These are phyloP conservation scores for Upupa epops DNA, from an alignment of 2,113 vertebrate species.

Conservation along the genomic window DNA sequence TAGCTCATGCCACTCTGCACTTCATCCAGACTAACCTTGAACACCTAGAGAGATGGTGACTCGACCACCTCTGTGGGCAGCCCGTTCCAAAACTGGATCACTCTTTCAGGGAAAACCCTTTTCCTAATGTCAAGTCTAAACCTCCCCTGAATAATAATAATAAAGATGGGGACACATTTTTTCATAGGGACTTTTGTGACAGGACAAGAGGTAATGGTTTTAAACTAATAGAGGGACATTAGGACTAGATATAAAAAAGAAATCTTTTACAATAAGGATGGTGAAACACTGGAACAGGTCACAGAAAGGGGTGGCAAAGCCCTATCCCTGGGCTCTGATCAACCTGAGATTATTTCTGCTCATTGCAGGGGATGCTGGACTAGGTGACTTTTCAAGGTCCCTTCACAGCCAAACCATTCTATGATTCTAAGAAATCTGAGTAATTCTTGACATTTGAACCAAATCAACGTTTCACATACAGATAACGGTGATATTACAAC, in stretches of 20 bases:
- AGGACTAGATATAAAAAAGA: background rate
- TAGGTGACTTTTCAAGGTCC: background rate
- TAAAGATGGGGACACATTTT: background rate
- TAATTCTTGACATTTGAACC: background rate
- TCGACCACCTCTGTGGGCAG: no score
- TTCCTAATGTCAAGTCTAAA: no score
- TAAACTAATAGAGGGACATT: background rate
- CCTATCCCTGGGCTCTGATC: background rate
- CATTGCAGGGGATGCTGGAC: background rate
- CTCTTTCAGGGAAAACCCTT: no score
- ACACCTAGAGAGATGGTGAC: no score
- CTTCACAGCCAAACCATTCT: background rate
- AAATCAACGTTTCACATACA: background rate
- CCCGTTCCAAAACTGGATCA: no score
- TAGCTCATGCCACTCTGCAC: no score
- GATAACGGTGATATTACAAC: background rate
- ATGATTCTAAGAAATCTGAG: background rate
- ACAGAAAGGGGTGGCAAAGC: background rate
- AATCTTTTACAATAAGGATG: background rate
- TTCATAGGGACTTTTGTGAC: background rate
- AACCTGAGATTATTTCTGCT: background rate
- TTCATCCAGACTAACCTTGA: no score
- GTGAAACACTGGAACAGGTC: background rate
- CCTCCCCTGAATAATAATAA: no score
- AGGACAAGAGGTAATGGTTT: background rate